phyloP scores from a whole-genome alignment of 2,113 vertebrate genomes.

The Brachirus orientalis region DNA sequence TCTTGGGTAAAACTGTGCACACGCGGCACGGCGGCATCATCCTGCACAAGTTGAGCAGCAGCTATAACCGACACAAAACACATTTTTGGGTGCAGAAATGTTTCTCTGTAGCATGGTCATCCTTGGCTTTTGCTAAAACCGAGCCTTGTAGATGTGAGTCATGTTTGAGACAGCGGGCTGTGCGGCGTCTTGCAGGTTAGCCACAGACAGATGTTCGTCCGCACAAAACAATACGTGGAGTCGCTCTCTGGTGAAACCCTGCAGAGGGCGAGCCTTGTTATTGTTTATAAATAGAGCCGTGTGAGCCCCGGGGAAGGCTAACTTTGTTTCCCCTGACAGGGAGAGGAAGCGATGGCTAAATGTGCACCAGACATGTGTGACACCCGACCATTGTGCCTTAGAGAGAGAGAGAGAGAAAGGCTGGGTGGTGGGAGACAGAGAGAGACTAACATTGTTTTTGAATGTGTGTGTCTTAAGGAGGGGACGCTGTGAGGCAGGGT shows the following conservation, averaged over 20 bases:
- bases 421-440: conserved; percentile 20
- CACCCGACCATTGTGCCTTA: conserved; percentile 74
- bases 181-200: conserved; percentile 61
- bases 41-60: neutral
- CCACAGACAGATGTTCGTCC: conserved; percentile 74
- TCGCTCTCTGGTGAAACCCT: conserved; percentile 49
- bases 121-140: conserved; percentile 1
- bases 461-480: conserved; percentile 39
- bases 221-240: conserved; percentile 69
- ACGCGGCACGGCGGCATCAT: neutral
- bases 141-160: conserved; percentile 35
- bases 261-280: conserved; percentile 74
- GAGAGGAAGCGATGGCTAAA: conserved; percentile 81
- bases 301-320: conserved; percentile 70
- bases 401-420: conserved; percentile 14
- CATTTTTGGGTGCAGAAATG: neutral
- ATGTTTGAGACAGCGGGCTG: conserved; percentile 19
- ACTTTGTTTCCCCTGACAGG: conserved; percentile 80
- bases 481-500: too few relatives aligned
- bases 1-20: too few relatives aligned
- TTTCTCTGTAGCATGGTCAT: neutral
- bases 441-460: conserved; percentile 51
- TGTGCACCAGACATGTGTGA: conserved; percentile 79
- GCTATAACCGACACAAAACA: neutral
- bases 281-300: conserved; percentile 77